A percentile compares a stretch with the other conserved stretches of the same genome.
These are phyloP conservation scores for Neoniphon sammara DNA, from an alignment of 2,797 vertebrate genomes.

Conservation along the genomic window DNA sequence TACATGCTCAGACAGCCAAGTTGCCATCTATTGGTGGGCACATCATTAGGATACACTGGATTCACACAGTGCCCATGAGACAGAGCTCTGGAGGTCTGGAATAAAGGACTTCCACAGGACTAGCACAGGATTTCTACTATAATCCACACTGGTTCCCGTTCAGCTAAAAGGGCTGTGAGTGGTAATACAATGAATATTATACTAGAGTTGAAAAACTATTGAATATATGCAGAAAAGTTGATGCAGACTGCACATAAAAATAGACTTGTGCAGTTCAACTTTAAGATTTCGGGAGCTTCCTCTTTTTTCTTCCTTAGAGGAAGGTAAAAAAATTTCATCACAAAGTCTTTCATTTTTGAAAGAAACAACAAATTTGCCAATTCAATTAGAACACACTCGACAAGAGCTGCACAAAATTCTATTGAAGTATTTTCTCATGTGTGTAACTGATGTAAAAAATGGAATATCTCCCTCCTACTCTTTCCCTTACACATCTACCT, in stretches of 20 bases:
- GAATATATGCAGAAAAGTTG: too few species aligned
- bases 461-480: background rate
- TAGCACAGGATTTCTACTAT: constrained; percentile 41
- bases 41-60: background rate
- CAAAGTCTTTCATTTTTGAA: background rate
- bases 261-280: background rate
- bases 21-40: background rate
- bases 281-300: background rate
- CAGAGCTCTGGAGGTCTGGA: constrained; percentile 16
- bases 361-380: background rate
- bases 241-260: background rate
- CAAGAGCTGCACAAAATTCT: background rate
- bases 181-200: too few species aligned
- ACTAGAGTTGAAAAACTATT: too few species aligned
- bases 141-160: constrained; percentile 41
- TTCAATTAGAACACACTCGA: background rate
- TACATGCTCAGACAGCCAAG: background rate
- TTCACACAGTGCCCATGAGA: constrained; percentile 12
- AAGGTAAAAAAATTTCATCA: background rate
- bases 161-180: constrained; percentile 35
- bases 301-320: background rate
- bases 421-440: background rate
- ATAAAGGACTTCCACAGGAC: background rate
- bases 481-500: background rate
- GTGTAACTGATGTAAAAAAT: background rate